Evolutionary conservation across 2,113 vertebrate species (phyloP).

Genomic region (Thryonomys swinderianus): DNA sequence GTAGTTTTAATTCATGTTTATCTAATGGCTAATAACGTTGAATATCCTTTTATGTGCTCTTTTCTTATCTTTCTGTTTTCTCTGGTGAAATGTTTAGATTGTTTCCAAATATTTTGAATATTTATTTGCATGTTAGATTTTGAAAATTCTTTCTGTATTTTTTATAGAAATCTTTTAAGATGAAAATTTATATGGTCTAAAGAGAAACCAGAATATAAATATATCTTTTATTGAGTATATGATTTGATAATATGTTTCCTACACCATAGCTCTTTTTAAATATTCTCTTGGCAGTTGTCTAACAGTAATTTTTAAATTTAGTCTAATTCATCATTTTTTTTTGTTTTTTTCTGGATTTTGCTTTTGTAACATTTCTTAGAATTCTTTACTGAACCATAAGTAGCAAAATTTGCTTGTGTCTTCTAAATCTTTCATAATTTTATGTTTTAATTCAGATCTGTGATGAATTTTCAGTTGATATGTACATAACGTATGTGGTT

Average conservation of each 20-base stretch:
- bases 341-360: background rate
- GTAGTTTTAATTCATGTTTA: conserved; percentile 26
- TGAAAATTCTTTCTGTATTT: background rate
- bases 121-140: background rate
- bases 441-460: background rate
- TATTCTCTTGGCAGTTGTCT: background rate
- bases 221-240: background rate
- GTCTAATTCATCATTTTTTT: background rate
- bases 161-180: background rate
- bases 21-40: background rate
- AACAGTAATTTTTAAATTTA: conserved; percentile 23
- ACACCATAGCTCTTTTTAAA: background rate
- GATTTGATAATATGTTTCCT: background rate
- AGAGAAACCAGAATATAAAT: background rate
- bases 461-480: background rate
- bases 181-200: background rate
- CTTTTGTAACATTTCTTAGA: conserved; percentile 25
- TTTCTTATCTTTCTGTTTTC: background rate
- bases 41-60: background rate
- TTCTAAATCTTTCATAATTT: background rate
- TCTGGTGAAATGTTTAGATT: background rate
- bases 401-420: conserved; percentile 9
- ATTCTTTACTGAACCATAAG: background rate
- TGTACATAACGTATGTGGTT: background rate
- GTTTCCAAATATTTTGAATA: background rate